These are phyloP conservation scores for Gephyroberyx darwinii DNA, from an alignment of 2,797 vertebrate genomes.

Conservation along the genomic window DNA sequence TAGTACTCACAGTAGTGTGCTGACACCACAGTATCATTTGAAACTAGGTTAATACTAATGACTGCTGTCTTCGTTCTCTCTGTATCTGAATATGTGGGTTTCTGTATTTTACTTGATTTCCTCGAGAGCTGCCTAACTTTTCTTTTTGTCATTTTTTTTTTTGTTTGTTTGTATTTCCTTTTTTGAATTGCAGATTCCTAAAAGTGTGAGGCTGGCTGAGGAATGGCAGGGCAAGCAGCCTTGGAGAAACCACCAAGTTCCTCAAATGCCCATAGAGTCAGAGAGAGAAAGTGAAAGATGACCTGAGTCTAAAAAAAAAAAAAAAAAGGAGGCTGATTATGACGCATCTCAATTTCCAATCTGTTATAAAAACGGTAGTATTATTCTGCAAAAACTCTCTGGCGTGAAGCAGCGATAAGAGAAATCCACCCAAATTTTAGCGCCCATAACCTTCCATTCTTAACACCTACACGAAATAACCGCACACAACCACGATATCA, in stretches of 20 bases:
- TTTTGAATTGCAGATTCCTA: slow-evolving; percentile 94
- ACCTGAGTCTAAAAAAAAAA: slow-evolving; percentile 48
- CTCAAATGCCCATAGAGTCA: slow-evolving; percentile 63
- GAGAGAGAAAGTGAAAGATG: slow-evolving; percentile 66
- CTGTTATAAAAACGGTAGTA: slow-evolving; percentile 27
- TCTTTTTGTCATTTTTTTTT: slow-evolving; percentile 60
- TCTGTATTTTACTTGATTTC: slow-evolving; percentile 29
- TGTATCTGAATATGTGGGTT: slow-evolving; percentile 45
- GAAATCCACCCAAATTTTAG: slow-evolving; percentile 64
- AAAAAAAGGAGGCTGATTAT: slow-evolving; percentile 41
- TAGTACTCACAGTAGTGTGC: not conserved
- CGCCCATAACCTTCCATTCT: slow-evolving; percentile 49
- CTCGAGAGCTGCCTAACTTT: slow-evolving; percentile 51
- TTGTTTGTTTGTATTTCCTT: slow-evolving; percentile 74
- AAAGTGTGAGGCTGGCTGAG: slow-evolving; percentile 86
- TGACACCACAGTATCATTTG: not conserved
- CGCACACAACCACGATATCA: slow-evolving; percentile 44
- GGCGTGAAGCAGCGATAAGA: slow-evolving; percentile 44
- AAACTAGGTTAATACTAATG: slow-evolving; percentile 6
- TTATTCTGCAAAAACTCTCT: slow-evolving; percentile 50
- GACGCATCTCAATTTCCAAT: slow-evolving; percentile 62
- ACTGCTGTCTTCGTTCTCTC: slow-evolving; percentile 35
- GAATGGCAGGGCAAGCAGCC: slow-evolving; percentile 89
- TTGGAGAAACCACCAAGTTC: slow-evolving; percentile 76
- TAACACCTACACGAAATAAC: slow-evolving; percentile 48